phyloP scores from a whole-genome alignment of 2,113 vertebrate genomes.

The Ifrita kowaldi region DNA sequence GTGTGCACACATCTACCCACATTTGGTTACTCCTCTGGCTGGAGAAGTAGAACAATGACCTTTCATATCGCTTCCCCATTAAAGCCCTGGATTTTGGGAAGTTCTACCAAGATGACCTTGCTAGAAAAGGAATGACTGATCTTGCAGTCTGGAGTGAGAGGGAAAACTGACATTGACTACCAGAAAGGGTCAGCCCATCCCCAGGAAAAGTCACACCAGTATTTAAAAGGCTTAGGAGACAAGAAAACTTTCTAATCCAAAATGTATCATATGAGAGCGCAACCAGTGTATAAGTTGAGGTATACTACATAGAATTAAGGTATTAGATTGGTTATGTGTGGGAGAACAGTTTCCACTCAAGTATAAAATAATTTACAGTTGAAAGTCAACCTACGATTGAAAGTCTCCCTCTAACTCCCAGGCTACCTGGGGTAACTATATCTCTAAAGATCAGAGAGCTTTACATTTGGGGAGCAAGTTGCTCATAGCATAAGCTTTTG shows the following conservation, averaged over 20 bases:
- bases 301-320: background rate
- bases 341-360: background rate
- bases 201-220: background rate
- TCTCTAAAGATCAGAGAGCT: background rate
- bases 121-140: background rate
- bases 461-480: background rate
- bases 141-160: background rate
- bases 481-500: background rate
- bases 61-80: background rate
- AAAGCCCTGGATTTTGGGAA: background rate
- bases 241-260: background rate
- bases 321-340: background rate
- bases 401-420: background rate
- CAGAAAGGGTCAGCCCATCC: background rate
- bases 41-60: background rate
- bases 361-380: background rate
- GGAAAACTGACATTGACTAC: background rate
- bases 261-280: background rate
- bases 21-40: background rate
- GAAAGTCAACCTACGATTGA: background rate
- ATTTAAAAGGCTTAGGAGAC: background rate
- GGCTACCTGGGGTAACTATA: background rate
- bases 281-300: background rate
- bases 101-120: background rate
- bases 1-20: background rate